A percentile compares a stretch with the other conserved stretches of the same genome.
Conservation (phyloP, 23 tunicate species). For the Halocynthia roretzi region DNA sequence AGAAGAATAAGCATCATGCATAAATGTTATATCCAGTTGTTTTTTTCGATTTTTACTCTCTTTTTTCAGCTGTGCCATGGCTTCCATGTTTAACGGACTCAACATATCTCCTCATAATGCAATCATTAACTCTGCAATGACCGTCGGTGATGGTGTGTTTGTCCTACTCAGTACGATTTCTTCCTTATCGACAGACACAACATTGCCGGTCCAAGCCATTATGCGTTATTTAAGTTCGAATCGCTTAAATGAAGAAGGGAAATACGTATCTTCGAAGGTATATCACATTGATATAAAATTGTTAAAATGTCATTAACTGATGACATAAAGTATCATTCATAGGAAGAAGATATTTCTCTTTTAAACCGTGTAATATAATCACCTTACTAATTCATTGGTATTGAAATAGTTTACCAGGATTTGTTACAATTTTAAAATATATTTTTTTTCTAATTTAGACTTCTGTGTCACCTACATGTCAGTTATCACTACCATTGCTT, state of each 20-base stretch:
- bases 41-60: not conserved
- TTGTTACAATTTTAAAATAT: not conserved
- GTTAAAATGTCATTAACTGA: no score
- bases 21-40: not conserved
- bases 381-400: no score
- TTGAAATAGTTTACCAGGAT: not conserved
- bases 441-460: not conserved
- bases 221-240: not conserved
- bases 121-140: not conserved
- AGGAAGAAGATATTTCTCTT: no score
- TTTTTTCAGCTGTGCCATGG: not conserved
- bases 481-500: conserved; percentile 1
- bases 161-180: not conserved
- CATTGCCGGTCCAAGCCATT: not conserved
- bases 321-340: no score
- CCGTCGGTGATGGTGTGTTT: not conserved
- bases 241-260: not conserved
- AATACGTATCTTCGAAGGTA: not conserved
- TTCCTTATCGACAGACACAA: not conserved
- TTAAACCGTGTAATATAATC: no score
- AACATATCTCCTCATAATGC: not conserved
- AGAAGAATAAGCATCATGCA: not conserved
- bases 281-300: no score
- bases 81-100: not conserved
- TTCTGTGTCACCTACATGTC: conserved; percentile 3